A percentile compares a stretch with the other conserved stretches of the same genome.
Conservation (phyloP, 92 coral and sea anemone species). For the Actinostola sp. region DNA sequence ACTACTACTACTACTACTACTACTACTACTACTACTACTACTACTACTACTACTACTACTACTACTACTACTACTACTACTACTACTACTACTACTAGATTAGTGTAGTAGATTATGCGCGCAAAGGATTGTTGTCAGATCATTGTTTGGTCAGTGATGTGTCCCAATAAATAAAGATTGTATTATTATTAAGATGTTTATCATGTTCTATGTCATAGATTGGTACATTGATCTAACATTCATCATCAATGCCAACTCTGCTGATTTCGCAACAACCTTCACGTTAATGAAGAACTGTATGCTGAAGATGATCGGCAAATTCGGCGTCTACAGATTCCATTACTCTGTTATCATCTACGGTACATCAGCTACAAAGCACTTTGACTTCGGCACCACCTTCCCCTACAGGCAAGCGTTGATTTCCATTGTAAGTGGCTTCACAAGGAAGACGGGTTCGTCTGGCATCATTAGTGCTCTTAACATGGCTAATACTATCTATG, state of each 20-base stretch:
- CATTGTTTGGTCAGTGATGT: too few relatives aligned
- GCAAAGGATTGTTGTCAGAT: too few relatives aligned
- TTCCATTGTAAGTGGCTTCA: neutral
- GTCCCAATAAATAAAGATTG: too few relatives aligned
- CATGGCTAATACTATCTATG: constrained; percentile 1
- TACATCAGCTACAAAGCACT: neutral
- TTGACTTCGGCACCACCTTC: constrained; percentile 28
- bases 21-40: too few relatives aligned
- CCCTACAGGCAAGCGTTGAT: constrained; percentile 33
- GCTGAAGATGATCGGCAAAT: constrained; percentile 8
- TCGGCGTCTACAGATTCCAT: constrained; percentile 40
- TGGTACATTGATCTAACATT: constrained; percentile 17
- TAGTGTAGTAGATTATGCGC: too few relatives aligned
- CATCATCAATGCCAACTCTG: constrained; percentile 25
- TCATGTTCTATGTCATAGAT: constrained; percentile 1
- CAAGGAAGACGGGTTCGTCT: neutral
- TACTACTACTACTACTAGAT: too few relatives aligned
- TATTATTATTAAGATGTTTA: too few relatives aligned
- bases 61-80: too few relatives aligned
- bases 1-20: too few relatives aligned
- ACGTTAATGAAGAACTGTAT: constrained; percentile 23
- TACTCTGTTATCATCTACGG: constrained; percentile 43
- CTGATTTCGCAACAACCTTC: neutral
- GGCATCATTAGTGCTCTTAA: constrained; percentile 19
- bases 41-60: too few relatives aligned